phyloP scores from a whole-genome alignment of 2,888 invertebrate genomes.

The Ophion obscuratus region DNA sequence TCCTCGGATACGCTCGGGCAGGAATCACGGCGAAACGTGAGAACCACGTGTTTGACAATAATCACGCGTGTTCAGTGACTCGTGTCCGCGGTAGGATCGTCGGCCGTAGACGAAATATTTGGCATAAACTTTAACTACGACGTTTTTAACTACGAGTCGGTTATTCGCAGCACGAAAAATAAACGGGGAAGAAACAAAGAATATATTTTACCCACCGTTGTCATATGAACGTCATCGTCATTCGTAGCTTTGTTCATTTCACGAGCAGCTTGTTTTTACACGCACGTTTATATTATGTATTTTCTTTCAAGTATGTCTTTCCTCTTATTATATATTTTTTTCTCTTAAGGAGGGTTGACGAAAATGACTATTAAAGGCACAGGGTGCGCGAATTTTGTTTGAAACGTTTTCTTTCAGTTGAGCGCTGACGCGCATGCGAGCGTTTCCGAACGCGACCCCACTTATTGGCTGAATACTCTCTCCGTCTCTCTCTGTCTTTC shows the following conservation, averaged over 20 bases:
- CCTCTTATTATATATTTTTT: not conserved
- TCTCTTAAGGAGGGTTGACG: not conserved
- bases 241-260: constrained; percentile 74
- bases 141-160: not conserved
- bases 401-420: not conserved
- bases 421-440: constrained; percentile 2
- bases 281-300: not conserved
- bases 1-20: not conserved
- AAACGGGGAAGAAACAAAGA: not conserved
- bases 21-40: constrained; percentile 1
- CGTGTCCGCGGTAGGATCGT: not conserved
- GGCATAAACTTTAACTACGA: not conserved
- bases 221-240: constrained; percentile 80
- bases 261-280: constrained; percentile 54
- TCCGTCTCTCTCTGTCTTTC: not conserved
- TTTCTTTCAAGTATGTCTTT: too few species aligned
- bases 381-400: not conserved
- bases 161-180: not conserved
- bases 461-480: not conserved
- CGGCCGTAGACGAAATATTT: not conserved
- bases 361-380: not conserved
- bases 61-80: not conserved
- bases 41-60: constrained; percentile 14
- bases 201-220: constrained; percentile 75
- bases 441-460: not conserved